Base-by-base conservation (phyloP, 2,113 vertebrate genomes). In the Cyphomyrus plagiostoma region DNA sequence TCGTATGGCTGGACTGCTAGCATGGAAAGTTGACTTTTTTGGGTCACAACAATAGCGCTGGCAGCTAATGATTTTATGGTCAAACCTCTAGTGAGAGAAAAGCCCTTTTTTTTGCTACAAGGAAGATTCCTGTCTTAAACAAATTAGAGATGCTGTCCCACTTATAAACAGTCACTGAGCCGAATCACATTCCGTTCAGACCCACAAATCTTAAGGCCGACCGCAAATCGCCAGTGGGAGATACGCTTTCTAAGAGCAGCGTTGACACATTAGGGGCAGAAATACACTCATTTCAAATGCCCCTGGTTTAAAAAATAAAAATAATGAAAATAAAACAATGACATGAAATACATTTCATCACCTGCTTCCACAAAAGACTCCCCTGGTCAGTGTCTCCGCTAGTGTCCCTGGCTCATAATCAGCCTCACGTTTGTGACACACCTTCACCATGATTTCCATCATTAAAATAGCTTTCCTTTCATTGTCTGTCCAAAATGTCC, bases 391-490 rank as follows among this genome's bases (percentile, higher is more conserved):
- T 4, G 35, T 42, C 5, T 17, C 74, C 35, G 15, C 42, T 8
- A 80, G 13, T 35, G 74, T 6, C 15, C 1, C 1, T 7, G 13
- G 35, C 15, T 17, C 15, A 39, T 77, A 17, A 17, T 17, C 70
- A 8, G 21, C 23, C 83, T 86, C 26, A 48, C 48, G 49, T 48
- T 50, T 86, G 11, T 49, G 9, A 50, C 42, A n/a, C 21, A 23
- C 48, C 83, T 50, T 46, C 82, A 85, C 0, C 10, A 3, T 49
- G 83, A 26, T 49, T 26, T 48, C 48, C 45, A 26, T 50, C 8
- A 86, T 86, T 86, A 86, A 84, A 86, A 49, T 62, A 56, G 9
- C 48, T 88, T 52, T 74, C 17, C 56, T 45, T 48, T 88, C 66
- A 88, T 26, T 52, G 19, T 52, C 11, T 46, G 19, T 13, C 46